Base-by-base conservation (phyloP, 2,888 invertebrate genomes). In the Lymantria monacha region DNA sequence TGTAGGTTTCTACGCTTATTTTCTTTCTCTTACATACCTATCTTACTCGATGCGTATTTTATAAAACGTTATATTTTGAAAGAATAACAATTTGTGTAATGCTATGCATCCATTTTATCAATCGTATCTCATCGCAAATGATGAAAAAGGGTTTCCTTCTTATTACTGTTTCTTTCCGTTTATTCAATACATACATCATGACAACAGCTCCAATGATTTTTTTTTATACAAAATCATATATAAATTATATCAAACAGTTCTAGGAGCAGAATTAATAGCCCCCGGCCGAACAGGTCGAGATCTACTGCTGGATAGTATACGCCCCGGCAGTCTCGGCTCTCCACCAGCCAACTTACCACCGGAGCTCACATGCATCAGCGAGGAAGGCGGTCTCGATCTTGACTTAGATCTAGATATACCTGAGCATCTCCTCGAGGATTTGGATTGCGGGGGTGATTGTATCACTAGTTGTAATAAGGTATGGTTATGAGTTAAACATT, bases 381-480 rank as follows among this genome's bases (percentile, higher is more conserved):
- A 96, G 81, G 96, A 96, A 75, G 96, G 96, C 30, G 95, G 96
- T 46, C 94, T 96, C 0, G 96, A 96, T 71, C 94, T 96, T 91
- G 96, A 96, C 81, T 91, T 96, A 43, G 96, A 96, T 14, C 72
- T 91, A 51, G 90, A 90, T 46, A 85, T 91, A 69, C 91, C 91
- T 0, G 96, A 96, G 72, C 95, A 96, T 76, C 83, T 96, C 50
- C 90, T 96, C 31, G 96, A 96, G 55, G 96, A 96, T 71, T 87
- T 96, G 62, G 95, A 96, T 76, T 95, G 95, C 76, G 95, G 95
- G 59, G 95, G 95, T 49, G 96, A 96, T 80, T 96, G 96, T 81
- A 96, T 96, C 81, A 96, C 96, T 64, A 96, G 96, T 59, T 96
- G 96, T 85, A 96, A 96, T 89, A 96, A 96, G 92, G 95, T 67